Percentiles rank a stretch among this genome's conserved stretches.
Evolutionary conservation across 2,888 invertebrate genomes (phyloP).

Genomic region (Stenodema calcarata): DNA sequence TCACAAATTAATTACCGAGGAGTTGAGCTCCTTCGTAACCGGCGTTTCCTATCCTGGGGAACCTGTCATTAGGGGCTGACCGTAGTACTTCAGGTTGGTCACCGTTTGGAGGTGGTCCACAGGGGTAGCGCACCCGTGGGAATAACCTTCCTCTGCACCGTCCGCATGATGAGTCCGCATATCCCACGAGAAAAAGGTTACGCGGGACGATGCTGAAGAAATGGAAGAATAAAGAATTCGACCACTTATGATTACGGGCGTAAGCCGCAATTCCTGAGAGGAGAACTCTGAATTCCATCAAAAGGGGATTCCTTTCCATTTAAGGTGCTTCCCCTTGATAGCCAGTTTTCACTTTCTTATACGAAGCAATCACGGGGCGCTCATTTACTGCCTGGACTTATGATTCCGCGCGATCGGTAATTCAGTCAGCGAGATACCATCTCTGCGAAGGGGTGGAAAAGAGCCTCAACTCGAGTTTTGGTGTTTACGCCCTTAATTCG

Average conservation of each 20-base stretch:
- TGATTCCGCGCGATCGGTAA: neutral
- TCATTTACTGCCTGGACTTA: neutral
- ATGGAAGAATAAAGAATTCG: constrained; percentile 17
- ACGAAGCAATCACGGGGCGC: neutral
- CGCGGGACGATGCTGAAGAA: constrained; percentile 14
- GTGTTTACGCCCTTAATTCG: too few species aligned
- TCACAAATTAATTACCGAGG: constrained; percentile 38
- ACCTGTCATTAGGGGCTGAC: constrained; percentile 19
- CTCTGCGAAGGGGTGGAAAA: neutral
- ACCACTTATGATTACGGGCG: constrained; percentile 21
- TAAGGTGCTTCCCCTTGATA: neutral
- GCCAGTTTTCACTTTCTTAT: neutral
- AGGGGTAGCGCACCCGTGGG: neutral
- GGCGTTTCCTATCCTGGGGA: neutral
- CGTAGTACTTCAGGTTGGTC: neutral
- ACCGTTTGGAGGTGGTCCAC: neutral
- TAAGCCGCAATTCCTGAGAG: neutral
- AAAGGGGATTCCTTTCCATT: constrained; percentile 15
- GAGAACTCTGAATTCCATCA: neutral
- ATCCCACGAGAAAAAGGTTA: constrained; percentile 20
- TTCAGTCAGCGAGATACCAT: neutral
- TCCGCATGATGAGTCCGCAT: neutral
- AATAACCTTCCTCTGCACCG: neutral
- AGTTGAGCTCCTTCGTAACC: neutral
- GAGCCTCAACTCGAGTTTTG: too few species aligned